Conservation (phyloP, 2,888 invertebrate genomes). For the Agrilus cyanescens region DNA sequence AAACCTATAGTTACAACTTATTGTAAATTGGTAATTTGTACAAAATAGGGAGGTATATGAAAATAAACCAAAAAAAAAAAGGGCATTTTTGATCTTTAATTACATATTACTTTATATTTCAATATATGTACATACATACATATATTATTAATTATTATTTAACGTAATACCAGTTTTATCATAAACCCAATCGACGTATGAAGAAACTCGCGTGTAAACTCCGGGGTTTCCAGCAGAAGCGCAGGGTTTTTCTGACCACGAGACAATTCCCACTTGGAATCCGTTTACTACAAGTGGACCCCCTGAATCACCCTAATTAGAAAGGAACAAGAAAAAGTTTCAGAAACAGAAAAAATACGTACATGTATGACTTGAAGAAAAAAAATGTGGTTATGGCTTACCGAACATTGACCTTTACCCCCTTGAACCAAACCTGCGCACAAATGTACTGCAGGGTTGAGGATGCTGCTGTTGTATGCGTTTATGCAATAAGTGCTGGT, state of each 20-base stretch:
- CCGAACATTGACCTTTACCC: slow-evolving; percentile 37
- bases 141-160: no score
- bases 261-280: slow-evolving; percentile 35
- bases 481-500: slow-evolving; percentile 31
- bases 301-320: slow-evolving; percentile 31
- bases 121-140: no score
- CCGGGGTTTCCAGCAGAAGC: slow-evolving; percentile 34
- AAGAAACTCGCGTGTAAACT: slow-evolving; percentile 34
- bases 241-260: slow-evolving; percentile 38
- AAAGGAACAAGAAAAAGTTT: no score
- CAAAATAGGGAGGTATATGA: no score
- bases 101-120: no score
- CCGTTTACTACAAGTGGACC: slow-evolving; percentile 33
- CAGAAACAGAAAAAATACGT: no score
- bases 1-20: no score
- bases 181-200: slow-evolving; percentile 23
- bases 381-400: slow-evolving; percentile 12
- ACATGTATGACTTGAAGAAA: background rate
- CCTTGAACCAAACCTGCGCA: slow-evolving; percentile 37
- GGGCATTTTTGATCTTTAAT: no score
- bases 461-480: slow-evolving; percentile 21
- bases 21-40: no score
- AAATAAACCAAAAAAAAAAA: no score
- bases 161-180: slow-evolving; percentile 8
- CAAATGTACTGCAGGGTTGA: slow-evolving; percentile 29